Evolutionary conservation across 2,113 vertebrate species (phyloP).

Genomic region (Lycaon pictus): DNA sequence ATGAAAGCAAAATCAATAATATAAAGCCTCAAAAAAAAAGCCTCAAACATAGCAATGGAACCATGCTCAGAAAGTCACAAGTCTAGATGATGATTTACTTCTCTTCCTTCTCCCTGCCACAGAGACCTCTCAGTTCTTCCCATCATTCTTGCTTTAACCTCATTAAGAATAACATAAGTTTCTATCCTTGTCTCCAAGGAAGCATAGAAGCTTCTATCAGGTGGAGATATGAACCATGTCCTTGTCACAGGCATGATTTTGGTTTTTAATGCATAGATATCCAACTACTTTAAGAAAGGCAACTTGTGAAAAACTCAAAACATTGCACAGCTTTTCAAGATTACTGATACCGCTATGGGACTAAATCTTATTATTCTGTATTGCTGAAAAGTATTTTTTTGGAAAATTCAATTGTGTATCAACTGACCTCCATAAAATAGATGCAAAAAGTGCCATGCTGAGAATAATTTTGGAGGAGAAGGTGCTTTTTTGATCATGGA

Average conservation of each 20-base stretch:
- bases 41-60: background rate
- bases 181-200: background rate
- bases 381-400: constrained; percentile 54
- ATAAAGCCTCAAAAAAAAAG: background rate
- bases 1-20: background rate
- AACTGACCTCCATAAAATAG: constrained; percentile 43
- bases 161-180: background rate
- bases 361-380: background rate
- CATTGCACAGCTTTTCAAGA: background rate
- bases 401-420: constrained; percentile 58
- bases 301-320: background rate
- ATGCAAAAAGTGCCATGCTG: constrained; percentile 12
- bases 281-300: background rate
- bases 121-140: background rate
- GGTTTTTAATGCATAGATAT: background rate
- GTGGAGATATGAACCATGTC: background rate
- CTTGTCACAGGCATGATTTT: background rate
- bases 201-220: background rate
- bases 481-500: background rate
- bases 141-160: background rate
- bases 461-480: background rate
- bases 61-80: background rate
- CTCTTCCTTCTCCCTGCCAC: background rate
- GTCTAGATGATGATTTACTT: background rate
- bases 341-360: background rate